Base-by-base conservation (phyloP, 2,113 vertebrate species). In the Tichodroma muraria region DNA sequence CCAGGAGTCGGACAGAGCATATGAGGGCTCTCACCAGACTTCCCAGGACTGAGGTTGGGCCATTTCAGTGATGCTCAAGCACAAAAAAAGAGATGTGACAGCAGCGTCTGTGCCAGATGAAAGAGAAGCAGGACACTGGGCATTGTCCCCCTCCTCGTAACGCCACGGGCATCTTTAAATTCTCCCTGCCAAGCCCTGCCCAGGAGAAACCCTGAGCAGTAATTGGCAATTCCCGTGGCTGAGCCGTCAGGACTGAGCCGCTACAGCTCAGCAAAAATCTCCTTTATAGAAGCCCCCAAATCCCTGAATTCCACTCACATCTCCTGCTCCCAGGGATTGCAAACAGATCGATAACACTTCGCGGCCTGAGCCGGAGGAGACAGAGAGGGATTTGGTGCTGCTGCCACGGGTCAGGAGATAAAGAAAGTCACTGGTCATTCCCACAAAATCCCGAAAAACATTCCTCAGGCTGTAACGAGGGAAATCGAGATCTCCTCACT, bases 281-380 rank as follows among this genome's bases (percentile, higher is more conserved):
- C 94, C 90, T 80, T 47, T 88, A 83, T 56, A 90, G 93, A 95
- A 88, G 76, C 54, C 42, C 80, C 83, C 68, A 66, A 86, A 90
- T 88, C 90, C 90, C 63, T n/a, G 38, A 80, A 96, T 95, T 96
- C 90, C 60, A 50, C 85, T 94, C 95, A 83, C 94, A 96, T 92
- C 92, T 71, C 45, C 68, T 16, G 71, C 90, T 83, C 82, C 82
- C 52, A 45, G 94, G 79, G 82, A 66, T 64, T 88, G 92, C 90
- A 94, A 80, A 86, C 85, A 75, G 90, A 95, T 96, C 90, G 3
- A 94, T 96, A 93, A 14, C n/a, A 13, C 82, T 52, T 33, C 0
- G 0, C 80, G 52, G 90, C 69, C 92, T 38, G 79, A 92, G 71
- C 45, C 27, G 8, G 15, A 47, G 6, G 80, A 95, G 85, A 50